Percentiles rank a stretch among this genome's conserved stretches.
These are phyloP conservation scores for Callaeas wilsoni DNA, from an alignment of 2,113 vertebrate species.

Conservation along the genomic window DNA sequence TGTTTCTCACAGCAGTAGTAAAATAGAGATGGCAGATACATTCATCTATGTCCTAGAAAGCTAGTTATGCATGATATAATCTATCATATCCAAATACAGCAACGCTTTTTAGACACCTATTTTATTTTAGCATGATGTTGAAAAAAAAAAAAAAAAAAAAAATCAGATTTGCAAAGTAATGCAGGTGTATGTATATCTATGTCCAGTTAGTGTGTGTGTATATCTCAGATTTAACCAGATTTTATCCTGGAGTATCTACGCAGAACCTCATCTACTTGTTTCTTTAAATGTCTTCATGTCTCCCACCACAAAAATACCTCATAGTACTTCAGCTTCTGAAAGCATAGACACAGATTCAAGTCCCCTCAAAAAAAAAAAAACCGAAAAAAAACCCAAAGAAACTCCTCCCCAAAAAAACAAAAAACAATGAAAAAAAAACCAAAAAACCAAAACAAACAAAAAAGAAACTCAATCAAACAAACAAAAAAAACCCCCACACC, in stretches of 20 bases:
- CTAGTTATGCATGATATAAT: not conserved
- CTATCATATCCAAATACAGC: not conserved
- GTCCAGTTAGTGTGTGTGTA: rapidly evolving
- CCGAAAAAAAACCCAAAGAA: not conserved
- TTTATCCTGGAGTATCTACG: not conserved
- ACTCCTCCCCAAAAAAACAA: not conserved
- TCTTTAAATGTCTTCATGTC: not conserved
- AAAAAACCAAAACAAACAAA: not conserved
- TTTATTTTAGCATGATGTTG: not conserved
- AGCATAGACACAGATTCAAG: not conserved
- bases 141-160: not conserved
- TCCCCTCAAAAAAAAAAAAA: not conserved
- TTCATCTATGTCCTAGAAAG: not conserved
- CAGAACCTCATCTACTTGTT: not conserved
- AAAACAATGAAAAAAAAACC: not conserved
- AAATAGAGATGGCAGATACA: not conserved
- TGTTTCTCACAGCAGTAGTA: not conserved
- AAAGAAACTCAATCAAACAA: not conserved
- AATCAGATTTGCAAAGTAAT: not conserved
- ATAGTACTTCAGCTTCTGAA: not conserved
- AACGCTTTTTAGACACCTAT: not conserved
- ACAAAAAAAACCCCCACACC: not conserved
- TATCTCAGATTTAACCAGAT: not conserved
- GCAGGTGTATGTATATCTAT: too few species aligned
- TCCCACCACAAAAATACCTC: not conserved